Evolutionary conservation across 2,888 invertebrate genomes (phyloP).

Genomic region (Trachelus tabidus): DNA sequence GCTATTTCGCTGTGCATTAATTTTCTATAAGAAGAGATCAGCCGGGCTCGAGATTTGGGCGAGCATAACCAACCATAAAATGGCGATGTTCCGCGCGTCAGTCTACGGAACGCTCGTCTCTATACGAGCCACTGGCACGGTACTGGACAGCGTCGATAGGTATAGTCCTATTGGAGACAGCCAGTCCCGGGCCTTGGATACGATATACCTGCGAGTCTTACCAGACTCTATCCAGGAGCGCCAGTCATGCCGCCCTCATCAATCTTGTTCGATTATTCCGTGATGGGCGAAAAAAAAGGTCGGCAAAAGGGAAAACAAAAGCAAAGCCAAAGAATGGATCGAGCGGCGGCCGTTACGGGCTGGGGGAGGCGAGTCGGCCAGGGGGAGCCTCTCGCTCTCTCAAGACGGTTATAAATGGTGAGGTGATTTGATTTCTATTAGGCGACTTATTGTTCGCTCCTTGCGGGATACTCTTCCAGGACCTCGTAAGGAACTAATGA

Average conservation of each 20-base stretch:
- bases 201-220: not conserved
- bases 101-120: slow-evolving; percentile 23
- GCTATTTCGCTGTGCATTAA: not conserved
- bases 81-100: slow-evolving; percentile 55
- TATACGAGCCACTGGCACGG: slow-evolving; percentile 5
- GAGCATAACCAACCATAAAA: slow-evolving; percentile 43
- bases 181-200: not conserved
- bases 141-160: not conserved
- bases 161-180: not conserved
- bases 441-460: slow-evolving; percentile 56
- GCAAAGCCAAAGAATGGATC: slow-evolving; percentile 41
- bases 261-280: slow-evolving; percentile 67
- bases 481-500: slow-evolving; percentile 30
- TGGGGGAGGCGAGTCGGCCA: slow-evolving; percentile 20
- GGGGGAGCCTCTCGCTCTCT: slow-evolving; percentile 15
- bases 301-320: slow-evolving; percentile 26
- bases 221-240: slow-evolving; percentile 11
- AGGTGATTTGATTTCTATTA: slow-evolving; percentile 64
- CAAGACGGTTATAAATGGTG: slow-evolving; percentile 49
- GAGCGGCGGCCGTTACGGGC: slow-evolving; percentile 12
- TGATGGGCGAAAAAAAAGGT: slow-evolving; percentile 60
- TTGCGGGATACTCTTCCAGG: slow-evolving; percentile 42
- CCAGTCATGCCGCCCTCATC: slow-evolving; percentile 64
- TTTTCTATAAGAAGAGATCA: not conserved
- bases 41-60: not conserved